Evolutionary conservation across 2,113 vertebrate species (phyloP).

Genomic region (Cephalopholis sonnerati): DNA sequence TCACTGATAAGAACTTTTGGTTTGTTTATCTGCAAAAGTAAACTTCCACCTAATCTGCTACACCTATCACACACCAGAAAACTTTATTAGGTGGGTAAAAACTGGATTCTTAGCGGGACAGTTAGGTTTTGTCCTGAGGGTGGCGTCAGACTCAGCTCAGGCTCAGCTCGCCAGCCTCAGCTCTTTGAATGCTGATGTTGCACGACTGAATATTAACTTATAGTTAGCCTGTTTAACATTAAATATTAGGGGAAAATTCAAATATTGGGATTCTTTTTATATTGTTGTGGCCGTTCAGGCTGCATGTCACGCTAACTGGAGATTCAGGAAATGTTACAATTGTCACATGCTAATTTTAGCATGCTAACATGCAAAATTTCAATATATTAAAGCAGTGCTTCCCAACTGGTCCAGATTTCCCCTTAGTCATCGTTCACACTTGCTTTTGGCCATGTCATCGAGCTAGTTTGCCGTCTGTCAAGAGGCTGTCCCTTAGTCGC

Average conservation of each 20-base stretch:
- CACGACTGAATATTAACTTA: not conserved
- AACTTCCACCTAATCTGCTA: not conserved
- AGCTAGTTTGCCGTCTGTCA: too few species aligned
- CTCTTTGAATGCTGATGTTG: not conserved
- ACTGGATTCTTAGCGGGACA: not conserved
- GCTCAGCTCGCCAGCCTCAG: not conserved
- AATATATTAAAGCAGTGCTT: too few species aligned
- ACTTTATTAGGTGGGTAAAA: not conserved
- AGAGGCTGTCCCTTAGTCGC: too few species aligned
- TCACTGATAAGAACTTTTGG: not conserved
- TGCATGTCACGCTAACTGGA: not conserved
- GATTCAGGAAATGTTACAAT: not conserved
- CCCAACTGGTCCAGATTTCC: too few species aligned
- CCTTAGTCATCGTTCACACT: too few species aligned
- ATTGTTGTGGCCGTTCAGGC: not conserved
- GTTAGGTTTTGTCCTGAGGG: not conserved
- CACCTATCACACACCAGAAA: not conserved
- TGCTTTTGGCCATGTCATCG: too few species aligned
- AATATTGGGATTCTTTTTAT: not conserved
- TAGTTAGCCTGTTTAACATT: not conserved
- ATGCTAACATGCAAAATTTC: not conserved
- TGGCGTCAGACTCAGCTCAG: not conserved
- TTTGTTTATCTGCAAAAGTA: conserved; percentile 26
- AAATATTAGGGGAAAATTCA: not conserved
- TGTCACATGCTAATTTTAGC: not conserved